A percentile compares a stretch with the other conserved stretches of the same genome.
Evolutionary conservation across 2,888 invertebrate genomes (phyloP).

Genomic region (Scrobipalpa costella): DNA sequence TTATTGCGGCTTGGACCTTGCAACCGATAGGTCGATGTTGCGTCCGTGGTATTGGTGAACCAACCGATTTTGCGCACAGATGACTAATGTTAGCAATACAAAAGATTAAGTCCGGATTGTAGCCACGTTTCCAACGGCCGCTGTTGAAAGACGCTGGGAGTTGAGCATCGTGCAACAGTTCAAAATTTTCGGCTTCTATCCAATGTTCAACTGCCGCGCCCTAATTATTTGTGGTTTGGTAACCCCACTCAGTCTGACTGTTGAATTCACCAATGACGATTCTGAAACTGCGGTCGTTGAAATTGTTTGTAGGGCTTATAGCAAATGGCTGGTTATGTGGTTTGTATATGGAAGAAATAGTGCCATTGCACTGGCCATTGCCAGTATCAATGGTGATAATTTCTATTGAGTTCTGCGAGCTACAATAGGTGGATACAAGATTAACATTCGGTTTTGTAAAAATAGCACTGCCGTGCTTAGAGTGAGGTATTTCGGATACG

Average conservation of each 20-base stretch:
- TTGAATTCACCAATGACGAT: not conserved
- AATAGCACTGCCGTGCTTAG: slow-evolving; percentile 14
- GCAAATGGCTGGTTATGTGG: not conserved
- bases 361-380: too few species aligned
- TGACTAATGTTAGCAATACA: not conserved
- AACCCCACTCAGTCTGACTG: slow-evolving; percentile 18
- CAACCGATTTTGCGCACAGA: not conserved
- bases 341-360: not conserved
- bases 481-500: not conserved
- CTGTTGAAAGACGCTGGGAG: not conserved
- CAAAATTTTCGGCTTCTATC: slow-evolving; percentile 18
- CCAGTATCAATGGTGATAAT: not conserved
- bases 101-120: slow-evolving; percentile 14
- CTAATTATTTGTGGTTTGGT: not conserved
- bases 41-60: slow-evolving; percentile 18
- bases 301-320: not conserved
- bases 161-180: slow-evolving; percentile 2
- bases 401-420: not conserved
- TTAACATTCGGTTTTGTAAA: not conserved
- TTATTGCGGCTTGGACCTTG: too few species aligned
- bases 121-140: too few species aligned
- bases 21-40: slow-evolving; percentile 26
- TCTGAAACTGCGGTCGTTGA: not conserved
- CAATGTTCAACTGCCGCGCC: slow-evolving; percentile 21
- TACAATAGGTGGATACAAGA: not conserved